Evolutionary conservation across 2,797 vertebrate genomes (phyloP).

Genomic region (Oreonectes daqikongensis): DNA sequence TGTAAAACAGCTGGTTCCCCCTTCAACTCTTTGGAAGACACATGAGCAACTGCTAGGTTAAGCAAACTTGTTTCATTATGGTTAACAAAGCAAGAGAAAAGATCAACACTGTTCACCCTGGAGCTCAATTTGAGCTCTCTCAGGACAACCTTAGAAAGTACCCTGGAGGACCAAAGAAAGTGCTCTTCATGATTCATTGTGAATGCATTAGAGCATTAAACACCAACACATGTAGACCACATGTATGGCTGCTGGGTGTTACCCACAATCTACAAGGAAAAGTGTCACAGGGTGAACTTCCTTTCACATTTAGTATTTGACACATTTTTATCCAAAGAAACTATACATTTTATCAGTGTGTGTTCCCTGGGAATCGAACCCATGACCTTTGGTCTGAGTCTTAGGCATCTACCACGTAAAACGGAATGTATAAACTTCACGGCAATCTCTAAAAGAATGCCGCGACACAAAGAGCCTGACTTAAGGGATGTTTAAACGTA

Average conservation of each 20-base stretch:
- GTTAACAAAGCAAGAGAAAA: slow-evolving; percentile 26
- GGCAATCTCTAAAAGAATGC: slow-evolving; percentile 12
- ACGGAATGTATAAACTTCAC: neutral
- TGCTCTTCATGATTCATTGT: slow-evolving; percentile 49
- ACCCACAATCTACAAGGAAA: slow-evolving; percentile 52
- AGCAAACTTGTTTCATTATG: slow-evolving; percentile 30
- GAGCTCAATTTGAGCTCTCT: neutral
- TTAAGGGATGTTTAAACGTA: slow-evolving; percentile 14
- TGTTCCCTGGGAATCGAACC: neutral
- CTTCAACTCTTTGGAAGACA: slow-evolving; percentile 35
- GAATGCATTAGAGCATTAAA: slow-evolving; percentile 55
- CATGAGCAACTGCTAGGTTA: slow-evolving; percentile 49
- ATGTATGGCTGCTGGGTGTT: slow-evolving; percentile 57
- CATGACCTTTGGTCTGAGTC: neutral
- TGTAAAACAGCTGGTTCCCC: slow-evolving; percentile 27
- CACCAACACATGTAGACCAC: slow-evolving; percentile 48
- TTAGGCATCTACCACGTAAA: slow-evolving; percentile 35
- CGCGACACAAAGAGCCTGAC: slow-evolving; percentile 32
- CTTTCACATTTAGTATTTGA: no score
- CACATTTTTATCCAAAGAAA: slow-evolving; percentile 35
- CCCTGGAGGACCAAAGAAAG: slow-evolving; percentile 3
- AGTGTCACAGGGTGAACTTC: slow-evolving; percentile 47
- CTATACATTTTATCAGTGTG: neutral
- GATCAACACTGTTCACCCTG: slow-evolving; percentile 17
- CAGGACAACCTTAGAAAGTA: neutral